phyloP scores from a whole-genome alignment of 2,797 vertebrate species.

The Schizopygopsis pylzovi region DNA sequence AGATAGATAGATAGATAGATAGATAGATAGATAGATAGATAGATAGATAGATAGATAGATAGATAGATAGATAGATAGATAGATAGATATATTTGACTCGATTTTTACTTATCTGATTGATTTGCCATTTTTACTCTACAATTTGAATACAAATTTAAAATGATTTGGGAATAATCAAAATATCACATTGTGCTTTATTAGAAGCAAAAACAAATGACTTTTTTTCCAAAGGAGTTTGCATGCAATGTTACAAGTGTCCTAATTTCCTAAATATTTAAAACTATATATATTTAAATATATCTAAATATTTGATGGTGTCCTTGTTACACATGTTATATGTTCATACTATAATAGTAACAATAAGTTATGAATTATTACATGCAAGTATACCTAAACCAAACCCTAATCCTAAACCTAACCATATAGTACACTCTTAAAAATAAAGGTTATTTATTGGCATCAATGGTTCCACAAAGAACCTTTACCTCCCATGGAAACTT shows the following conservation, averaged over 20 bases:
- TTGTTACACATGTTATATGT: background rate
- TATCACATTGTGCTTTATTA: background rate
- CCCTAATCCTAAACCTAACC: background rate
- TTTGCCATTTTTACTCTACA: background rate
- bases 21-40: too few relatives aligned
- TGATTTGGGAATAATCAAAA: background rate
- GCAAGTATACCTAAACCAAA: too few relatives aligned
- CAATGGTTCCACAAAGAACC: too few relatives aligned
- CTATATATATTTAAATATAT: too few relatives aligned
- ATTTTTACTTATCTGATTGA: too few relatives aligned
- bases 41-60: background rate
- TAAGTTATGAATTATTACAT: too few relatives aligned
- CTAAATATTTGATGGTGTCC: too few relatives aligned
- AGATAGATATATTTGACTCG: background rate
- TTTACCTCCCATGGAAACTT: too few relatives aligned
- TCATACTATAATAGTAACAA: background rate
- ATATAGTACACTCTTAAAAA: too few relatives aligned
- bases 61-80: background rate
- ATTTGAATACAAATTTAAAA: background rate
- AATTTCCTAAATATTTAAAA: too few relatives aligned
- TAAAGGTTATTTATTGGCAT: too few relatives aligned
- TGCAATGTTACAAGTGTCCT: background rate
- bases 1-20: background rate
- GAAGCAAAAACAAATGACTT: background rate
- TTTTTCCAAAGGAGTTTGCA: background rate